A percentile compares a stretch with the other conserved stretches of the same genome.
Evolutionary conservation across 2,797 vertebrate species (phyloP).

Genomic region (Lagorchestes hirsutus): DNA sequence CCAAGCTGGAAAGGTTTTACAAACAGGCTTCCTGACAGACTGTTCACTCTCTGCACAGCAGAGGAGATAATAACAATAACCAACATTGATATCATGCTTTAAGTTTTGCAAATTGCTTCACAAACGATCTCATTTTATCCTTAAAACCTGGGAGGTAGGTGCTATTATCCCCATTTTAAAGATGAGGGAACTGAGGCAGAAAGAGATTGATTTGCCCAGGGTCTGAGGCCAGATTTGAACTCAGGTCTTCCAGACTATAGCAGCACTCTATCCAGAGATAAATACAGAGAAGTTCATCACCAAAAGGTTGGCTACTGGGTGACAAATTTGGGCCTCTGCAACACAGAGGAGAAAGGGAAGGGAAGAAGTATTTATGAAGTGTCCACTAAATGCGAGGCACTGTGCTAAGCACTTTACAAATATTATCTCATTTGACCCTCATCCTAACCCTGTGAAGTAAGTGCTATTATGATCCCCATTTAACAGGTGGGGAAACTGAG

Average conservation of each 20-base stretch:
- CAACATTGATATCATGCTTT: neutral
- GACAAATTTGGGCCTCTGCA: neutral
- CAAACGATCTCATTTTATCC: neutral
- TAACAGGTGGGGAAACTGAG: neutral
- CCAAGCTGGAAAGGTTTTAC: neutral
- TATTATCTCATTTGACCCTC: neutral
- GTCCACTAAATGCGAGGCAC: neutral
- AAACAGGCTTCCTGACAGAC: neutral
- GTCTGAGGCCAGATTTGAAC: neutral
- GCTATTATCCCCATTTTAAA: neutral
- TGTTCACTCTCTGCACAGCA: neutral
- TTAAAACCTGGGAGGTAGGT: neutral
- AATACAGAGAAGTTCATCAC: neutral
- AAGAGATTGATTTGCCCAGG: neutral
- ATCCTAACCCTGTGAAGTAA: neutral
- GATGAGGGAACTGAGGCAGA: neutral
- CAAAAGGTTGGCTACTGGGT: neutral
- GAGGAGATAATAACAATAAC: neutral
- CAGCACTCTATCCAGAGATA: neutral
- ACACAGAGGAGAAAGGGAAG: neutral
- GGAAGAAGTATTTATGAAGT: neutral
- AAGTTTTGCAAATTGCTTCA: neutral
- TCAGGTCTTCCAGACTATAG: neutral
- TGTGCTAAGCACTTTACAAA: neutral
- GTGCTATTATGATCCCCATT: neutral